A percentile compares a stretch with the other conserved stretches of the same genome.
phyloP scores from a whole-genome alignment of 1,140 invertebrate species.

The Caenorhabditis latens region DNA sequence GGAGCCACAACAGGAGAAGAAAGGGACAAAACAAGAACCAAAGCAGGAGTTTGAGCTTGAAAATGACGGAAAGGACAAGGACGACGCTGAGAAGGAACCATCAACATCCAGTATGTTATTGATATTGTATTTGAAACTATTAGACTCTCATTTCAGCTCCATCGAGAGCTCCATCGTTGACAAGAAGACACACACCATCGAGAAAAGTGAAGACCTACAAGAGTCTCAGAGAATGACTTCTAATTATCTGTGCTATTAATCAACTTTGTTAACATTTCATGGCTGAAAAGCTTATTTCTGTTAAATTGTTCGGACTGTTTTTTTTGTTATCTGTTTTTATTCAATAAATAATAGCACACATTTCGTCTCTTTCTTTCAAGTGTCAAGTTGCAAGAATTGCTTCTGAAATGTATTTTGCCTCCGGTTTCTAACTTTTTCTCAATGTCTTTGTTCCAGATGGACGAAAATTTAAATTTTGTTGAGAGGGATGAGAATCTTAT shows the following conservation, averaged over 20 bases:
- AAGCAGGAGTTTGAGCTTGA: background rate
- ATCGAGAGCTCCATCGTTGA: background rate
- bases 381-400: background rate
- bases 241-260: background rate
- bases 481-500: too few relatives aligned
- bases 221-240: background rate
- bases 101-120: too few relatives aligned
- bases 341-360: too few relatives aligned
- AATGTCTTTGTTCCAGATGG: too few relatives aligned
- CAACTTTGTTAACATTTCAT: background rate
- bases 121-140: background rate
- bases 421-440: too few relatives aligned
- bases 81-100: too few relatives aligned
- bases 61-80: too few relatives aligned
- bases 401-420: too few relatives aligned
- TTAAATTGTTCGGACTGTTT: background rate
- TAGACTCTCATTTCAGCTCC: background rate
- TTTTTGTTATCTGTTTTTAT: background rate
- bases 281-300: background rate
- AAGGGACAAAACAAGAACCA: background rate
- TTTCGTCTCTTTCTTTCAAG: background rate
- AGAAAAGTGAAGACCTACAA: conserved; percentile 33
- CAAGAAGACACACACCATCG: conserved; percentile 41
- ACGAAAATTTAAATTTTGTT: too few relatives aligned
- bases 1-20: background rate